Base-by-base conservation (phyloP, 2,797 vertebrate species). In the Cyprinella venusta region DNA sequence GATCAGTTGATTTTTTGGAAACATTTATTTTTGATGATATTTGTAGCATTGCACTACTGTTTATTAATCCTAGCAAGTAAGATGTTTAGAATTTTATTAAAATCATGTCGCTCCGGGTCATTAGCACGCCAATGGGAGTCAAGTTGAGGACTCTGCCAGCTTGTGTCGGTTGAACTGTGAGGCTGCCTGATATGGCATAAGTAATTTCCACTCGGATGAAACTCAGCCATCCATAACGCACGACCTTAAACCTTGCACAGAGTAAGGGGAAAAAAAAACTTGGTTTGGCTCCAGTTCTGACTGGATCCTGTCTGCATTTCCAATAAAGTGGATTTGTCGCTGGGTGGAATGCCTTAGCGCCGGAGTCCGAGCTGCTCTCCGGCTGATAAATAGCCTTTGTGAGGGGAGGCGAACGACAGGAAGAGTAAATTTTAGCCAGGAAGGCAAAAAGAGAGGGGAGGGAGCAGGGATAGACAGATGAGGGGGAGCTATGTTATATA, bases 151-250 rank as follows among this genome's bases (percentile, higher is more conserved):
- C 79, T 42, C n/a, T 69, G 63, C 65, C 70, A 84, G 78, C 82
- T 67, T 38, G 71, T 56, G 71, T 33, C 30, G 50, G 72, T 56
- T 75, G 33, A 75, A 38, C 52, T 56, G 50, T 8, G 59, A 82
- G 82, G 76, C 75, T 81, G 84, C 76, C 79, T 87, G 74, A 86
- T 86, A 84, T 88, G 85, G 85, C 72, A 81, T 87, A 85, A 85
- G 87, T 88, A 80, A 85, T 90, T 90, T 89, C 87, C 83, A 86
- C 87, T 89, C 85, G 40, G 86, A 87, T 90, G 87, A 85, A 86
- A 80, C 86, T 81, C 76, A 75, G 85, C 87, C 82, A 87, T 87
- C 86, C 86, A 33, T 88, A 82, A 89, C 82, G 48, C 81, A 85
- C 82, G 40, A 87, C 82, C 85, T 85, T 86, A 87, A 82, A 82